Conservation (phyloP, 2,888 invertebrate genomes). For the Melolontha melolontha region DNA sequence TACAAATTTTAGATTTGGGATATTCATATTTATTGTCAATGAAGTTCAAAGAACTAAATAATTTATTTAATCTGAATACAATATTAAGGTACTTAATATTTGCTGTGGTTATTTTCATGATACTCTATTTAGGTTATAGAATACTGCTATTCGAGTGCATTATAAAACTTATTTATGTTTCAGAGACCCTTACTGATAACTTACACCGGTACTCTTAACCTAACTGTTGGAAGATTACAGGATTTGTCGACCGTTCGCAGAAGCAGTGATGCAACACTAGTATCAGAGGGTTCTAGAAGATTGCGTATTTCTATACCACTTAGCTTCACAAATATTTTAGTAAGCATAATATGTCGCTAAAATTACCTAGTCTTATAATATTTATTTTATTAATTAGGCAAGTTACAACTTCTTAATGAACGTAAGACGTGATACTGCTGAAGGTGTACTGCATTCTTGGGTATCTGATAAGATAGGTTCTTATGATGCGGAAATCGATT, state of each 20-base stretch:
- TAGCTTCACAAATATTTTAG: neutral
- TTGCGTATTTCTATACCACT: neutral
- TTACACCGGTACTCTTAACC: slow-evolving; percentile 4
- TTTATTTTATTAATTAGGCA: neutral
- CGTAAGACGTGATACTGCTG: slow-evolving; percentile 6
- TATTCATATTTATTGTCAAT: no score
- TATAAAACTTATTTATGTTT: neutral
- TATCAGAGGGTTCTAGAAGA: neutral
- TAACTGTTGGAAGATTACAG: slow-evolving; percentile 10
- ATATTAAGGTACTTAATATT: no score
- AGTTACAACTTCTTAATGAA: slow-evolving; percentile 7
- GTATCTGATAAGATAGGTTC: neutral
- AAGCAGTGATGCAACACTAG: slow-evolving; percentile 1
- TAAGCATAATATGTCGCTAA: neutral
- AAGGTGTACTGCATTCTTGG: slow-evolving; percentile 16
- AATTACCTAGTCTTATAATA: neutral
- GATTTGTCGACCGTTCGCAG: slow-evolving; percentile 3
- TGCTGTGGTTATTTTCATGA: no score
- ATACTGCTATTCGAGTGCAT: no score
- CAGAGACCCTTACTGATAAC: slow-evolving; percentile 17
- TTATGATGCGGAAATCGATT: neutral
- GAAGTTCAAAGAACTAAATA: no score
- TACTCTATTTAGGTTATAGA: no score
- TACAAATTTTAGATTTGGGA: no score
- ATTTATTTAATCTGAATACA: no score